phyloP scores from a whole-genome alignment of 2,888 invertebrate species.

The Netelia melanura region DNA sequence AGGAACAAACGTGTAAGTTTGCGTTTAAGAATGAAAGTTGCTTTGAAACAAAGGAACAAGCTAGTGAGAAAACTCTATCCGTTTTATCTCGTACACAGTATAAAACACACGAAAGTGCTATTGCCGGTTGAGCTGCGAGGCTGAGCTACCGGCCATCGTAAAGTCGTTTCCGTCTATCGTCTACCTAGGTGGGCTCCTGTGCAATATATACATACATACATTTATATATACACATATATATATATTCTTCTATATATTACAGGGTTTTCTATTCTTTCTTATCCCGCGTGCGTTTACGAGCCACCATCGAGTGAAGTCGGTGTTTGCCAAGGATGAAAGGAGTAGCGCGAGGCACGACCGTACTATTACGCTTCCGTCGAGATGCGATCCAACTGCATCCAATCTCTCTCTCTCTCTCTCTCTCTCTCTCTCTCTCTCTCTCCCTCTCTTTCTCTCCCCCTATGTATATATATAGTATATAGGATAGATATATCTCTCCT shows the following conservation, averaged over 20 bases:
- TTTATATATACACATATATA: slow-evolving; percentile 21
- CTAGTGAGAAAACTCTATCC: slow-evolving; percentile 15
- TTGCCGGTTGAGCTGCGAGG: slow-evolving; percentile 59
- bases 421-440: too few relatives aligned
- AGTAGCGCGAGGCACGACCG: slow-evolving; percentile 18
- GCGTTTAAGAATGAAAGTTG: not conserved
- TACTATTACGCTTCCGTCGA: slow-evolving; percentile 16
- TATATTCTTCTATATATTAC: slow-evolving; percentile 39
- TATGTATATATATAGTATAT: slow-evolving; percentile 8
- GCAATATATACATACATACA: slow-evolving; percentile 34
- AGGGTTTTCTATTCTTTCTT: slow-evolving; percentile 53
- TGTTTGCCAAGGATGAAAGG: slow-evolving; percentile 67
- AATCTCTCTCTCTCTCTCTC: too few relatives aligned
- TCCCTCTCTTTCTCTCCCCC: too few relatives aligned
- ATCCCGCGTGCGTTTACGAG: slow-evolving; percentile 56
- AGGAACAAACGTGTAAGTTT: too few relatives aligned
- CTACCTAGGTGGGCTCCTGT: slow-evolving; percentile 66
- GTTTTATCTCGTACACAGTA: slow-evolving; percentile 36
- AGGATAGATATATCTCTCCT: not conserved
- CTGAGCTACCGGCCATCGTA: slow-evolving; percentile 79
- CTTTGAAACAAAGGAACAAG: slow-evolving; percentile 3
- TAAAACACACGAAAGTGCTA: slow-evolving; percentile 33
- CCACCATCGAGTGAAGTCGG: slow-evolving; percentile 59
- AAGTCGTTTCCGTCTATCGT: slow-evolving; percentile 75
- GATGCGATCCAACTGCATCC: slow-evolving; percentile 1